Evolutionary conservation across 1,140 invertebrate species (phyloP), one percentile per base, ranked within the genome.

Genomic region (Dolichoris vasculosae): DNA sequence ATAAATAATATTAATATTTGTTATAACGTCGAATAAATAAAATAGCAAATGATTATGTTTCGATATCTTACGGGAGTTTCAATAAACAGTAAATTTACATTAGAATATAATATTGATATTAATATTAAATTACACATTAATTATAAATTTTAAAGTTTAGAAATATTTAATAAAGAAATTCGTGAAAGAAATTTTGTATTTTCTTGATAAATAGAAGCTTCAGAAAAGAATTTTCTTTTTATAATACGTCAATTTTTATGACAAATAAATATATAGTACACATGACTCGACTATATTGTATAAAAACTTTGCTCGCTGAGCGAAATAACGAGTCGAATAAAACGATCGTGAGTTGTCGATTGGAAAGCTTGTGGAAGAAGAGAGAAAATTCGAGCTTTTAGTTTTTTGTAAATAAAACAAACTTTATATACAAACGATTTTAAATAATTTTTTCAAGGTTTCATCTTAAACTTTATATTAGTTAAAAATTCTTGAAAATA

Each of bases 391-490:
- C 26, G 7, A 73, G 23, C 38, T n/a, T 43, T 43, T 9, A 3
- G 23, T 73, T 43, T 6, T 73, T 43, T 8, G 38, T 26, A 71
- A 71, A 73, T 15, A 51, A 76, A 76, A 6, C 11, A 17, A 76
- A 76, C 30, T 76, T 76, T 76, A 48, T 32, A 30, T 46, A 48
- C 43, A 76, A 76, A 76, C n/a, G 15, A 30, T 76, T 48, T 76
- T 13, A n/a, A 48, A 76, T 48, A 26, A n/a, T 48, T 48, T 48
- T 17, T 48, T 20, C 38, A 30, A 30, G 43, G 26, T 30, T 76
- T 76, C 40, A 46, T 48, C 9, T 11, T 46, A 30, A 76, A 9
- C 4, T 46, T 2, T 32, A 30, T n/a, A 75, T 0, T 15, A 46
- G 1, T 73, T 43, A 43, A 9, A 43, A 76, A 51, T 17, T 17